Percentiles rank a stretch among this genome's conserved stretches.
phyloP scores from a whole-genome alignment of 2,113 vertebrate genomes.

The Lasiurus borealis region DNA sequence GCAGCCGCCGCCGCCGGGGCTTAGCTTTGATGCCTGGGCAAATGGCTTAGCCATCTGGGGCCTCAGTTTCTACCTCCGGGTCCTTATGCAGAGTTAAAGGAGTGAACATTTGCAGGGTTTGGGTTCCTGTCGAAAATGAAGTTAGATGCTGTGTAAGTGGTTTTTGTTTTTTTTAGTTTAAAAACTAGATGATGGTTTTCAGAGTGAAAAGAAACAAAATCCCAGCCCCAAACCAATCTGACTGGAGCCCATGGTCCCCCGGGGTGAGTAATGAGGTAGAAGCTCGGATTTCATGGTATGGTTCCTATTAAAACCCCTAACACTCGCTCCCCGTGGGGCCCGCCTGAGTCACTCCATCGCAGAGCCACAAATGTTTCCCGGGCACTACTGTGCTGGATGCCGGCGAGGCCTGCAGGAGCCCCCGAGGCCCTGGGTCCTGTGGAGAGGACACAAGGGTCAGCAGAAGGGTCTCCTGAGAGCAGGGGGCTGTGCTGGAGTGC shows the following conservation, averaged over 20 bases:
- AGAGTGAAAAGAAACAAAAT: conserved; percentile 33
- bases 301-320: conserved; percentile 71
- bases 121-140: not conserved
- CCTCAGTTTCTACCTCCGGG: not conserved
- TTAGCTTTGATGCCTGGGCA: not conserved
- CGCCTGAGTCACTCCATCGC: conserved; percentile 61
- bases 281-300: conserved; percentile 66
- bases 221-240: not conserved
- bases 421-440: not conserved
- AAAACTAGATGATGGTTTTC: conserved; percentile 51
- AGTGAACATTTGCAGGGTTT: conserved; percentile 30
- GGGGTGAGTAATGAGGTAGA: not conserved
- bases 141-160: not conserved
- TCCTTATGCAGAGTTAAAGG: not conserved
- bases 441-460: not conserved
- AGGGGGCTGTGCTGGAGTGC: not conserved
- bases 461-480: not conserved
- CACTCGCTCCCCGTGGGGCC: conserved; percentile 15
- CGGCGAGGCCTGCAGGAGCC: not conserved
- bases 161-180: not conserved
- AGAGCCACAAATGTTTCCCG: conserved; percentile 56
- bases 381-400: conserved; percentile 54
- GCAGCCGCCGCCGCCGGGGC: too few relatives aligned
- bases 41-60: not conserved
- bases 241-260: not conserved